Conservation (phyloP, 1,140 invertebrate genomes). For the Eriocheir sinensis region DNA sequence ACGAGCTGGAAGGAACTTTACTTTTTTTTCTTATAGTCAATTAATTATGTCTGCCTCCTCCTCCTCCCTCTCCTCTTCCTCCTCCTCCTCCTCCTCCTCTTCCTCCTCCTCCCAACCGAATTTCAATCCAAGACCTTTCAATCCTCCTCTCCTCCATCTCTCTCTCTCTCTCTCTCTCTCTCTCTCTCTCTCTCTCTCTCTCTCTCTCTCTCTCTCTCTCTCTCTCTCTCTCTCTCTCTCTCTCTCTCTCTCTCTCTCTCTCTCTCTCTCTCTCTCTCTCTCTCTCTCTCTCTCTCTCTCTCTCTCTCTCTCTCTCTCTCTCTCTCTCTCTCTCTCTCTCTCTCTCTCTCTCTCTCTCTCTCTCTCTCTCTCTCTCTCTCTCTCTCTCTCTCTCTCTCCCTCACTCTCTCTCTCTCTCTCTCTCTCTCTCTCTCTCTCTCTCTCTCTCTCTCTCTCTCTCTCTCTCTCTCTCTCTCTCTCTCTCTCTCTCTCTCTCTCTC, state of each 20-base stretch:
- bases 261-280: conserved; percentile 26
- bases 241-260: not conserved
- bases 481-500: not conserved
- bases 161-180: too few species aligned
- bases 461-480: not conserved
- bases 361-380: conserved; percentile 42
- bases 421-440: conserved; percentile 2
- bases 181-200: too few species aligned
- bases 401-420: conserved; percentile 43
- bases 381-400: conserved; percentile 44
- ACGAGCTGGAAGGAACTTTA: not conserved
- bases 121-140: too few species aligned
- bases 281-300: not conserved
- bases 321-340: not conserved
- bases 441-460: not conserved
- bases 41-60: not conserved
- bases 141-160: too few species aligned
- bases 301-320: not conserved
- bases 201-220: not conserved
- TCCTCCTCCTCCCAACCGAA: not conserved
- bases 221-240: not conserved
- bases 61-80: not conserved
- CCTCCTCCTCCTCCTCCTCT: not conserved
- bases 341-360: not conserved
- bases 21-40: not conserved